A percentile compares a stretch with the other conserved stretches of the same genome.
phyloP scores from a whole-genome alignment of 2,797 vertebrate species.

The Okamejei kenojei region DNA sequence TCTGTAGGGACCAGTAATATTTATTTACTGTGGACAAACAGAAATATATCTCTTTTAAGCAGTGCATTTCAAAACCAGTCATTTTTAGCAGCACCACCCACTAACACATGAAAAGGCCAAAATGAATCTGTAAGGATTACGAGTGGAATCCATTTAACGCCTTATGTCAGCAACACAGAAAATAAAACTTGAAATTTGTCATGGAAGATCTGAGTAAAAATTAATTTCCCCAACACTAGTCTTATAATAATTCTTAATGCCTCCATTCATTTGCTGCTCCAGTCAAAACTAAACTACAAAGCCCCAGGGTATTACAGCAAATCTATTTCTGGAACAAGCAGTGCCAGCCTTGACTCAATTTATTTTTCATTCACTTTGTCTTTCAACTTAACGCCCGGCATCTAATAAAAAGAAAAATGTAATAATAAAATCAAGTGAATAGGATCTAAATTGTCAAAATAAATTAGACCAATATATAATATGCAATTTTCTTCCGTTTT shows the following conservation, averaged over 20 bases:
- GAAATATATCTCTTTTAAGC: no score
- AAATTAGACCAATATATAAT: not conserved
- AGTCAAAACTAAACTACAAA: not conserved
- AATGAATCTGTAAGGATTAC: not conserved
- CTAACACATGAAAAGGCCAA: not conserved
- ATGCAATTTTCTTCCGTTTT: not conserved
- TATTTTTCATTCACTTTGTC: conserved; percentile 12
- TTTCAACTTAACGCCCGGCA: not conserved
- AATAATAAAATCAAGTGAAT: not conserved
- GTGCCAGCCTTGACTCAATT: not conserved
- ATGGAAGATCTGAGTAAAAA: conserved; percentile 21
- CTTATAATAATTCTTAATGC: conserved; percentile 6
- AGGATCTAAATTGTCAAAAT: no score
- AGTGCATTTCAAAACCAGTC: not conserved
- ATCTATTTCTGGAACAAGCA: conserved; percentile 25
- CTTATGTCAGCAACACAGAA: not conserved
- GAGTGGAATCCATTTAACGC: not conserved
- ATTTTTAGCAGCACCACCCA: not conserved
- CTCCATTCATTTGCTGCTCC: conserved; percentile 1
- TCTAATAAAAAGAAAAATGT: not conserved
- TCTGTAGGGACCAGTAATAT: not conserved
- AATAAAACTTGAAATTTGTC: not conserved
- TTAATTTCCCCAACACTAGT: not conserved
- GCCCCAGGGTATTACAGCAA: not conserved
- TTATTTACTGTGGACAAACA: not conserved